Evolutionary conservation across 2,888 invertebrate genomes (phyloP).

Genomic region (Heliconius ismenius): DNA sequence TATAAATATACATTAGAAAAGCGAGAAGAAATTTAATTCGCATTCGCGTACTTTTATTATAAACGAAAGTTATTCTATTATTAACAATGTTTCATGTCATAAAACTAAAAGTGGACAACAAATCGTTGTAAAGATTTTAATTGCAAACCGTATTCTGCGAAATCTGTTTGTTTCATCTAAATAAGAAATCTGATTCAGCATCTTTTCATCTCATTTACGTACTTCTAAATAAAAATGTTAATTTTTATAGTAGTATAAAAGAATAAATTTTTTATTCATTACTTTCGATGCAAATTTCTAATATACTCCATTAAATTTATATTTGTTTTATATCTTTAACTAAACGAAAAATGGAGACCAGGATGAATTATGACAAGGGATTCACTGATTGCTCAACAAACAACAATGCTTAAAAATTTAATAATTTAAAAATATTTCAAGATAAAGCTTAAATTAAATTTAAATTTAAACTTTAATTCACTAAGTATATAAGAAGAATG

Average conservation of each 20-base stretch:
- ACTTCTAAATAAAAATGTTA: neutral
- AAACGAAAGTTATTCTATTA: neutral
- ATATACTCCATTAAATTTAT: too few relatives aligned
- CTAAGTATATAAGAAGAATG: neutral
- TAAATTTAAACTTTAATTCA: neutral
- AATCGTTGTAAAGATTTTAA: neutral
- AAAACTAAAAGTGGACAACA: neutral
- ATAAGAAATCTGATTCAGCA: neutral
- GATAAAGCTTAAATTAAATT: too few relatives aligned
- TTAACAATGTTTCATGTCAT: neutral
- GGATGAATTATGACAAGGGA: too few relatives aligned
- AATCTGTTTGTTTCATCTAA: neutral
- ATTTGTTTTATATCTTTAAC: too few relatives aligned
- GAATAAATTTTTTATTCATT: too few relatives aligned
- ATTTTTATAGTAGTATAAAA: too few relatives aligned
- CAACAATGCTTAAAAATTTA: too few relatives aligned
- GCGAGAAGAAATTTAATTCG: slow-evolving; percentile 15
- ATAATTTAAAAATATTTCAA: neutral
- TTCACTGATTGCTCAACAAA: too few relatives aligned
- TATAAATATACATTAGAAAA: slow-evolving; percentile 7
- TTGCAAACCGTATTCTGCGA: neutral
- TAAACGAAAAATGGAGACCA: too few relatives aligned
- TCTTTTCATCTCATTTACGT: neutral
- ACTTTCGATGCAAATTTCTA: too few relatives aligned
- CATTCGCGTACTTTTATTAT: slow-evolving; percentile 2